Conservation (phyloP, 2,888 invertebrate genomes). For the Ophion slaviceki region DNA sequence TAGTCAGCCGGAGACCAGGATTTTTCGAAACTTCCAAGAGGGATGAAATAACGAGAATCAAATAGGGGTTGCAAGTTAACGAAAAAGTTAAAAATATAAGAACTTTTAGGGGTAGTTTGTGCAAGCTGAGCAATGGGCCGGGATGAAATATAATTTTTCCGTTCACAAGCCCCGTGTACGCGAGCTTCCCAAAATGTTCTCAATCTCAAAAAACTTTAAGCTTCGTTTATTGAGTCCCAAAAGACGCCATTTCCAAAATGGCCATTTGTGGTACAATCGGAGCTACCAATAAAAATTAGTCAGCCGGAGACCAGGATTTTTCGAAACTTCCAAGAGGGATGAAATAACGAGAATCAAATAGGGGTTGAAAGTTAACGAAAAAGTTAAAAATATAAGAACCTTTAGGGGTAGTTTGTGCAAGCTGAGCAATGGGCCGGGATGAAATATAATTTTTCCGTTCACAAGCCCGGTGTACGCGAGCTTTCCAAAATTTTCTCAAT, state of each 20-base stretch:
- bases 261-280: too few relatives aligned
- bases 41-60: background rate
- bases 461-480: constrained; percentile 1
- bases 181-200: background rate
- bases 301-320: background rate
- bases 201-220: too few relatives aligned
- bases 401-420: constrained; percentile 79
- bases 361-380: background rate
- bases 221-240: background rate
- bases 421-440: constrained; percentile 83
- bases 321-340: background rate
- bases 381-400: background rate
- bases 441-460: constrained; percentile 45
- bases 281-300: too few relatives aligned
- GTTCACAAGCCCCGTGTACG: constrained; percentile 4
- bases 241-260: too few relatives aligned
- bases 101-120: constrained; percentile 76
- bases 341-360: background rate
- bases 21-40: background rate
- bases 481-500: background rate
- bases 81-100: background rate
- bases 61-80: background rate
- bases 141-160: constrained; percentile 72
- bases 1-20: background rate
- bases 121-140: constrained; percentile 82